A percentile compares a stretch with the other conserved stretches of the same genome.
These are phyloP conservation scores for Cyrtonyx montezumae DNA, from an alignment of 2,113 vertebrate genomes.

Conservation along the genomic window DNA sequence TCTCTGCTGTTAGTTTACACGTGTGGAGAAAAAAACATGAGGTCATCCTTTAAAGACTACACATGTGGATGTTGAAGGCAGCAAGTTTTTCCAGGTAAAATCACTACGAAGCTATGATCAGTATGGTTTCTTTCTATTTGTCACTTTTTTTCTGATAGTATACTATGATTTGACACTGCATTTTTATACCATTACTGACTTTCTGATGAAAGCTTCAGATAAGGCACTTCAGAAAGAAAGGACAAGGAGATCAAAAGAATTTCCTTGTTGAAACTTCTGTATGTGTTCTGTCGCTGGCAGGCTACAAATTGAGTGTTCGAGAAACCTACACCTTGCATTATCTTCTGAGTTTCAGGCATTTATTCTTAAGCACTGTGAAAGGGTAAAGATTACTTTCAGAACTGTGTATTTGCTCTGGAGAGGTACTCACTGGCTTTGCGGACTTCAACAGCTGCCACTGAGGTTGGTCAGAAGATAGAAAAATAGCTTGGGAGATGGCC, in stretches of 20 bases:
- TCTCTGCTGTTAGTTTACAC: neutral
- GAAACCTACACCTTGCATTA: neutral
- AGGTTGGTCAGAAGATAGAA: slow-evolving; percentile 2
- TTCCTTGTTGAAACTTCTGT: neutral
- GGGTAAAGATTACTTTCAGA: neutral
- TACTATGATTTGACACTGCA: neutral
- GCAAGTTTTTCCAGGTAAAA: slow-evolving; percentile 11
- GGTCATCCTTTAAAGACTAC: neutral
- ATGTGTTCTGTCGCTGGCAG: neutral
- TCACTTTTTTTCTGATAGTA: neutral
- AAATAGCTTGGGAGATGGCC: neutral
- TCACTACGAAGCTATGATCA: neutral
- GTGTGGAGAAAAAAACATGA: neutral
- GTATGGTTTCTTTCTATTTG: neutral
- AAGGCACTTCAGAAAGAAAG: neutral
- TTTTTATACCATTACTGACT: neutral
- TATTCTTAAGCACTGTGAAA: neutral
- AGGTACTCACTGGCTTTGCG: neutral
- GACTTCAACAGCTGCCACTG: neutral
- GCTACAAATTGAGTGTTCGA: neutral
- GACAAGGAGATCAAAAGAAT: neutral
- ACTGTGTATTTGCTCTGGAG: neutral
- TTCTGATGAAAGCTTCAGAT: neutral
- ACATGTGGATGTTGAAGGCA: neutral
- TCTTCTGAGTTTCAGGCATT: neutral